Conservation (phyloP, 2,113 vertebrate species). For the Lota lota region DNA sequence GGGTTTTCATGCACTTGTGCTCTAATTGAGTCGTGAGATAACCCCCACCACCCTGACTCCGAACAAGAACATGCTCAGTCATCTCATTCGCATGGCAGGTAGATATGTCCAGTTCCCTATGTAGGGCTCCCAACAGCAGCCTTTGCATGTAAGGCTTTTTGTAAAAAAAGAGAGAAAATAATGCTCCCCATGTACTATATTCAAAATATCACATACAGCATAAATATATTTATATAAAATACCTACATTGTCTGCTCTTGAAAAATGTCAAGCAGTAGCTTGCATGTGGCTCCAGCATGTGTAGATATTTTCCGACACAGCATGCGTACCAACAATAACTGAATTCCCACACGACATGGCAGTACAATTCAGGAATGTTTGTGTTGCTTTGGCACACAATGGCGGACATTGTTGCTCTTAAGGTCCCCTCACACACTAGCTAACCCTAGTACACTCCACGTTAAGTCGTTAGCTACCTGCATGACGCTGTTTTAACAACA, state of each 20-base stretch:
- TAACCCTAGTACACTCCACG: conserved; percentile 10
- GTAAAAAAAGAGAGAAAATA: neutral
- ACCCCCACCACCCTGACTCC: neutral
- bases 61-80: conserved; percentile 5
- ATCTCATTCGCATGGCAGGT: conserved; percentile 20
- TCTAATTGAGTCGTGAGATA: conserved; percentile 37
- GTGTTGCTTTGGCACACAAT: conserved; percentile 42
- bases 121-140: neutral
- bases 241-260: neutral
- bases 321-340: conserved; percentile 49
- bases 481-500: conserved; percentile 43
- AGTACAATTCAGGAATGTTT: conserved; percentile 50
- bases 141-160: conserved; percentile 1
- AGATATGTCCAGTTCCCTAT: neutral
- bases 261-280: conserved; percentile 1
- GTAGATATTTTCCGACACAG: too few relatives aligned
- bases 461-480: conserved; percentile 42
- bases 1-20: conserved; percentile 31
- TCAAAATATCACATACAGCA: too few relatives aligned
- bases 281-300: conserved; percentile 21
- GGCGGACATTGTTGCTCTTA: conserved; percentile 48
- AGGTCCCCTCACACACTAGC: conserved; percentile 5
- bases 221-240: neutral
- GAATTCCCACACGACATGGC: conserved; percentile 51
- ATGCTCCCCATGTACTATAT: neutral